phyloP scores from a whole-genome alignment of 2,888 invertebrate genomes.

The Amorpha juglandis region DNA sequence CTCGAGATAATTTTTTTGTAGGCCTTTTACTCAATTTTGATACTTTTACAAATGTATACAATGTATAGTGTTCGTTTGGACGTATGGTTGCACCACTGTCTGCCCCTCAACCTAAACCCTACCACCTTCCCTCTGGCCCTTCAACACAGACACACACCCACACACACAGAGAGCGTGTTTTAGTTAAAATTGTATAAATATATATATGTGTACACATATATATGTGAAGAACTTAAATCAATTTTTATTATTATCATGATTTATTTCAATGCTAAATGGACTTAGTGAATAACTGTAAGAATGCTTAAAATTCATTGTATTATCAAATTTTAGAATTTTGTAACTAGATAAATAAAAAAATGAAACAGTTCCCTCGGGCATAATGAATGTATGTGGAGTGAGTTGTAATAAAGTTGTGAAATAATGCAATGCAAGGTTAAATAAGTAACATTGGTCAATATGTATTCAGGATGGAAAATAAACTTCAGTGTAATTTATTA shows the following conservation, averaged over 20 bases:
- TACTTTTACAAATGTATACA: constrained; percentile 85
- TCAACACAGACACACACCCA: constrained; percentile 25
- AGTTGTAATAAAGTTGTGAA: constrained; percentile 76
- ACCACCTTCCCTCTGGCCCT: constrained; percentile 32
- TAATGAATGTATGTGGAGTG: constrained; percentile 76
- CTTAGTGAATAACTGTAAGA: constrained; percentile 78
- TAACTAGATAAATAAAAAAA: constrained; percentile 68
- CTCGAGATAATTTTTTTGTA: constrained; percentile 84
- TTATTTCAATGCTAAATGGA: constrained; percentile 81
- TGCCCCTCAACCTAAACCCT: constrained; percentile 37
- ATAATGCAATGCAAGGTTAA: constrained; percentile 56
- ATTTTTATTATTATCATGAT: constrained; percentile 79
- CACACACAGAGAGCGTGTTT: constrained; percentile 68
- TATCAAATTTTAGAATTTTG: constrained; percentile 78
- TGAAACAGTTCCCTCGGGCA: constrained; percentile 64
- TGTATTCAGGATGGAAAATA: constrained; percentile 81
- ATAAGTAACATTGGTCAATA: constrained; percentile 74
- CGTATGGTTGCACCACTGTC: constrained; percentile 75
- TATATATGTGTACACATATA: constrained; percentile 52
- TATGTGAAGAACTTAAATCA: constrained; percentile 75
- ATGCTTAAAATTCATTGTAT: constrained; percentile 81
- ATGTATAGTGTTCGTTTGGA: constrained; percentile 83
- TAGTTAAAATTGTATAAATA: constrained; percentile 80
- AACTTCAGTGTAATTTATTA: constrained; percentile 85
- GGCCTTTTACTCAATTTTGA: constrained; percentile 85